These are phyloP conservation scores for Drosophila neocordata DNA, from an alignment of 1,140 invertebrate species.

Conservation along the genomic window DNA sequence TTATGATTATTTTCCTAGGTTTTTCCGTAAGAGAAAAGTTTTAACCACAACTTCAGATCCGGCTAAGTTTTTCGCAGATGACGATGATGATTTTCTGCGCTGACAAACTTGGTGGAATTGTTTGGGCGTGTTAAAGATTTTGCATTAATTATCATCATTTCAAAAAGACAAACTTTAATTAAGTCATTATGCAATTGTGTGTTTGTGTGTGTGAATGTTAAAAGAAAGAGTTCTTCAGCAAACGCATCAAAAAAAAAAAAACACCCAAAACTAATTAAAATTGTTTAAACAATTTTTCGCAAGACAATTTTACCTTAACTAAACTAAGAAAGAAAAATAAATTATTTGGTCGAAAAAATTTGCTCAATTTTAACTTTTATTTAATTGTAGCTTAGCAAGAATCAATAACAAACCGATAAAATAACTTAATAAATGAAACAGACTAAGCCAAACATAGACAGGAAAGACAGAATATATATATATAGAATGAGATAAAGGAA, in stretches of 20 bases:
- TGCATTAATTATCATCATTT: slow-evolving; percentile 69
- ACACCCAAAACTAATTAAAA: slow-evolving; percentile 69
- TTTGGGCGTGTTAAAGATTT: slow-evolving; percentile 79
- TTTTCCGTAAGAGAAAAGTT: slow-evolving; percentile 27
- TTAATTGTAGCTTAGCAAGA: slow-evolving; percentile 6
- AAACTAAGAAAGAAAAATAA: slow-evolving; percentile 32
- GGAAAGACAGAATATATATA: too few relatives aligned
- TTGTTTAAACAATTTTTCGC: slow-evolving; percentile 1
- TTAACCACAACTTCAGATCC: neutral
- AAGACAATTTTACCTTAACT: neutral
- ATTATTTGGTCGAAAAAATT: slow-evolving; percentile 34
- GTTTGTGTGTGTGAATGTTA: slow-evolving; percentile 35
- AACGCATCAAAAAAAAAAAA: neutral
- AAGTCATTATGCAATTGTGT: slow-evolving; percentile 74
- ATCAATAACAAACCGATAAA: slow-evolving; percentile 47
- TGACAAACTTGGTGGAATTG: slow-evolving; percentile 77
- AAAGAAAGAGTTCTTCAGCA: slow-evolving; percentile 20
- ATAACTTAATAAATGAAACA: slow-evolving; percentile 29
- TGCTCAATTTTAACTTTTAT: neutral
- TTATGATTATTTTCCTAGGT: slow-evolving; percentile 47
- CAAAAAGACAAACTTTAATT: slow-evolving; percentile 62
- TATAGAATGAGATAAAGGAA: neutral
- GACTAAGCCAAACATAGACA: neutral
- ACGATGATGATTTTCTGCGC: slow-evolving; percentile 68
- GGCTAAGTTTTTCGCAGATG: slow-evolving; percentile 62